Evolutionary conservation across 2,888 invertebrate genomes (phyloP).

Genomic region (Pollenia labialis): DNA sequence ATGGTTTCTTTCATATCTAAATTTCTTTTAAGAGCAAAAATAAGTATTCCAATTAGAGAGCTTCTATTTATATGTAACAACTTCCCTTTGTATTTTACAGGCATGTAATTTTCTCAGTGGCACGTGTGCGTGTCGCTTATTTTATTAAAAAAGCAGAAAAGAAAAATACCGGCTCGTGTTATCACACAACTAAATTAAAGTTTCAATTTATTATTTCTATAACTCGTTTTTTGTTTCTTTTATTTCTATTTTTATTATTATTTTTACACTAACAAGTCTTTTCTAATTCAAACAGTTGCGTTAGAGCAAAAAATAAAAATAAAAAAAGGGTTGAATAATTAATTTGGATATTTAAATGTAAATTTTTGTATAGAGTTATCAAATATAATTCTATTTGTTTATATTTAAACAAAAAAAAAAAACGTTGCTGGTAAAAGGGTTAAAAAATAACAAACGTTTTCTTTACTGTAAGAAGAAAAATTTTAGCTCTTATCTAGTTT

Average conservation of each 20-base stretch:
- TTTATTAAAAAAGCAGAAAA: neutral
- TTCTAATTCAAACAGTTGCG: neutral
- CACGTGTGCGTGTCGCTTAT: slow-evolving; percentile 58
- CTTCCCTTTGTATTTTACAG: slow-evolving; percentile 26
- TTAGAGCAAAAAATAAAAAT: neutral
- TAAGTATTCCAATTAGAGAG: slow-evolving; percentile 42
- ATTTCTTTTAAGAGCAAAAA: slow-evolving; percentile 28
- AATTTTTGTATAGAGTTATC: neutral
- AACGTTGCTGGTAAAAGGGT: neutral
- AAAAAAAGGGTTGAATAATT: slow-evolving; percentile 49
- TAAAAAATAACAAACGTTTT: neutral
- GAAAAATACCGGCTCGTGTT: slow-evolving; percentile 23
- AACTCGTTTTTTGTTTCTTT: neutral
- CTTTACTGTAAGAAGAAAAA: neutral
- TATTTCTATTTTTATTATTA: slow-evolving; percentile 13
- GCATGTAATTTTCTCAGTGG: slow-evolving; percentile 26
- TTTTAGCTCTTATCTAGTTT: neutral
- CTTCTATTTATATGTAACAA: slow-evolving; percentile 35
- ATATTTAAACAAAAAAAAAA: slow-evolving; percentile 25
- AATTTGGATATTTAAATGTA: neutral
- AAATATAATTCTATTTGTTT: slow-evolving; percentile 21
- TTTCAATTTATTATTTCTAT: slow-evolving; percentile 39
- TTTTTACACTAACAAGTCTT: slow-evolving; percentile 7
- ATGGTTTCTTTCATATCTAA: slow-evolving; percentile 17
- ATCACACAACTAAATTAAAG: slow-evolving; percentile 58